Evolutionary conservation across 2,888 invertebrate genomes (phyloP).

Genomic region (Cephus runcator): DNA sequence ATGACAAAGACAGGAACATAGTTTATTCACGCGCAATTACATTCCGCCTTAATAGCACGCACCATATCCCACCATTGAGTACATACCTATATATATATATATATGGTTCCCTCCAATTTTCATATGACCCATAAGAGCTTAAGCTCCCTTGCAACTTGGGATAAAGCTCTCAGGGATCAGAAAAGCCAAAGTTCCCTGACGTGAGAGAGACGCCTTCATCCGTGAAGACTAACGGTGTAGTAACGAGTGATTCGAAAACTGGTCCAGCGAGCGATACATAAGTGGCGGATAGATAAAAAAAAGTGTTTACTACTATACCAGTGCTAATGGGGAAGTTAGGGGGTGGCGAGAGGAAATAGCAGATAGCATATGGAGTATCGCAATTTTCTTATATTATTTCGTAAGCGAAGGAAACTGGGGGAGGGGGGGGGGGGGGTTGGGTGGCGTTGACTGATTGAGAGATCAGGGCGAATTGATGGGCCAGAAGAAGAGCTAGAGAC

Average conservation of each 20-base stretch:
- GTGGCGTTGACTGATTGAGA: slow-evolving; percentile 43
- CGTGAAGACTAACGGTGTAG: too few species aligned
- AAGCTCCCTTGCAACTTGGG: background rate
- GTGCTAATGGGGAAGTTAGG: background rate
- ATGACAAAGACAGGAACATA: slow-evolving; percentile 24
- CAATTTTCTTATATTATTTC: slow-evolving; percentile 21
- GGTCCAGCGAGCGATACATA: background rate
- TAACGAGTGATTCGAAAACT: background rate
- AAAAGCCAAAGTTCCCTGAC: background rate
- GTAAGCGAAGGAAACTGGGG: slow-evolving; percentile 15
- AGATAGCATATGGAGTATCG: background rate
- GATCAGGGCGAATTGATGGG: slow-evolving; percentile 42
- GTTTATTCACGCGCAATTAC: slow-evolving; percentile 46
- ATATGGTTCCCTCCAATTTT: background rate
- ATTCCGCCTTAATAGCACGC: slow-evolving; percentile 29
- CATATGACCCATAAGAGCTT: too few species aligned
- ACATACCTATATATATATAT: background rate
- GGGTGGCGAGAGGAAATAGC: background rate
- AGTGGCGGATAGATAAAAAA: background rate
- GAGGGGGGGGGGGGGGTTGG: background rate
- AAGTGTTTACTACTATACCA: background rate
- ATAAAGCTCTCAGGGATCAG: background rate
- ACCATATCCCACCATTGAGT: background rate
- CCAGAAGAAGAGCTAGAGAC: slow-evolving; percentile 25
- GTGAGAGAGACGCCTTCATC: too few species aligned